Evolutionary conservation across 1,140 invertebrate species (phyloP).

Genomic region (roundworm (Caenorhabditis elegans)): WBcel235 BX284605.5:12167001-12167500

Average conservation of each 20-base stretch:
- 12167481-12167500: neutral
- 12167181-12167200: slow-evolving; percentile 18
- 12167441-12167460: neutral
- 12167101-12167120: slow-evolving; percentile 21
- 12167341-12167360: neutral
- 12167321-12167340: slow-evolving; percentile 29
- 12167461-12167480: slow-evolving; percentile 3
- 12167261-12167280: slow-evolving; percentile 38
- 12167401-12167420: slow-evolving; percentile 33
- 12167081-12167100: slow-evolving; percentile 22
- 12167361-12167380: neutral
- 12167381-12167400: slow-evolving; percentile 26
- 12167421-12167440: slow-evolving; percentile 25
- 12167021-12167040: slow-evolving; percentile 15
- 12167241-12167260: slow-evolving; percentile 8
- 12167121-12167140: slow-evolving; percentile 36
- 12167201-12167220: slow-evolving; percentile 27
- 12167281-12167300: slow-evolving; percentile 19
- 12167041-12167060: slow-evolving; percentile 42
- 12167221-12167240: slow-evolving; percentile 23
- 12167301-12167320: slow-evolving; percentile 28
- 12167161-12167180: neutral
- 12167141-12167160: slow-evolving; percentile 37
- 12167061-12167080: slow-evolving; percentile 30
- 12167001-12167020: slow-evolving; percentile 25